These are phyloP conservation scores for Ageneiosus marmoratus DNA, from an alignment of 2,113 vertebrate species.

Conservation along the genomic window DNA sequence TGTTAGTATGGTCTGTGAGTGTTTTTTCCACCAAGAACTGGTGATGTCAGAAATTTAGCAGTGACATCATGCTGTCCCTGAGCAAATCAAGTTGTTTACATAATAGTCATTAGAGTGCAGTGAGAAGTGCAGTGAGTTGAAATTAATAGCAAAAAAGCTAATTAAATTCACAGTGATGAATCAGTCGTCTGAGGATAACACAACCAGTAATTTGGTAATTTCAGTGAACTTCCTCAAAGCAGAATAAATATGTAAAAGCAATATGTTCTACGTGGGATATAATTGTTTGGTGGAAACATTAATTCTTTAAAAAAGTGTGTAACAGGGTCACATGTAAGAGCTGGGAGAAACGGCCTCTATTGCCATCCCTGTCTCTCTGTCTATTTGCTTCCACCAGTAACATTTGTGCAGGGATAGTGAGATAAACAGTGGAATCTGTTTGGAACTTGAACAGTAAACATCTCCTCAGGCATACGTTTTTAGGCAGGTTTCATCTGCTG, in stretches of 20 bases:
- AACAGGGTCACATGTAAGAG: conserved; percentile 10
- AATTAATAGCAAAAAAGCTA: background rate
- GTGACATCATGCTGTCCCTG: background rate
- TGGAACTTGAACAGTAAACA: background rate
- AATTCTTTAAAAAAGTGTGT: background rate
- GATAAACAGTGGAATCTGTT: conserved; percentile 23
- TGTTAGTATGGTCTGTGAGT: background rate
- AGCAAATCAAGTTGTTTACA: background rate
- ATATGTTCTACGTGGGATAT: background rate
- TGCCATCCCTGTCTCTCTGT: conserved; percentile 27
- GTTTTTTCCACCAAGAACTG: background rate
- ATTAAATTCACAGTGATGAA: background rate
- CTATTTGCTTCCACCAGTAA: conserved; percentile 41
- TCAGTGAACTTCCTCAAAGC: background rate
- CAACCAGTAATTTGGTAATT: background rate
- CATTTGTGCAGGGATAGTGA: conserved; percentile 21
- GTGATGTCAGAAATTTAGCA: background rate
- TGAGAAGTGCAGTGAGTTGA: background rate
- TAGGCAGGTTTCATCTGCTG: conserved; percentile 2
- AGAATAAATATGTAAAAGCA: background rate
- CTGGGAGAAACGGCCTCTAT: background rate
- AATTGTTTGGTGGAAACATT: background rate
- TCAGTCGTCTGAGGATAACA: background rate
- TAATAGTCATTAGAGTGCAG: background rate
- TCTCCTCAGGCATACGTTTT: background rate